Evolutionary conservation across 2,888 invertebrate genomes (phyloP).

Genomic region (Tinea pellionella): DNA sequence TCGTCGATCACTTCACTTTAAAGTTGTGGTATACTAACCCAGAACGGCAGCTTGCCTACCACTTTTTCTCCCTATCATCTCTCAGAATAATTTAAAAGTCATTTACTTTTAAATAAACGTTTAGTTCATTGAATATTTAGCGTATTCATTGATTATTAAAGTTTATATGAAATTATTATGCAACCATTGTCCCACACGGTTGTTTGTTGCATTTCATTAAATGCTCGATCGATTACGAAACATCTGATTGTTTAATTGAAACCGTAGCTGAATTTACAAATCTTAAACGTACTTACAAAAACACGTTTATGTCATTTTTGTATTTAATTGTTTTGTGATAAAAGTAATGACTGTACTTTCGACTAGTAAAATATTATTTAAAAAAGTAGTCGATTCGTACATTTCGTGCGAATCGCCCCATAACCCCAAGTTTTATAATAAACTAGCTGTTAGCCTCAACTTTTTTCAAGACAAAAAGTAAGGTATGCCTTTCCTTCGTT

Average conservation of each 20-base stretch:
- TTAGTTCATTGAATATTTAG: not conserved
- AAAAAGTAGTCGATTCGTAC: no score
- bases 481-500: no score
- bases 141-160: not conserved
- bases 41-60: not conserved
- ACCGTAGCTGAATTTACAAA: no score
- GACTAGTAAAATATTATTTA: slow-evolving; percentile 7
- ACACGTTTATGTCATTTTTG: no score
- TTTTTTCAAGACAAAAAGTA: no score
- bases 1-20: not conserved
- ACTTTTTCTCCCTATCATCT: no score
- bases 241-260: not conserved
- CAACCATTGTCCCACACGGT: not conserved
- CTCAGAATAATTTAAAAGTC: not conserved
- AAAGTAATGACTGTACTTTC: not conserved
- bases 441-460: no score
- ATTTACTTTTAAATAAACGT: not conserved
- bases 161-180: not conserved
- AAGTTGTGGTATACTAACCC: not conserved
- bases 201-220: not conserved
- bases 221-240: not conserved
- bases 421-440: no score
- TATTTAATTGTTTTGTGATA: not conserved
- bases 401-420: no score
- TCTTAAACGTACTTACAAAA: no score